Evolutionary conservation across 2,797 vertebrate genomes (phyloP).

Genomic region (Pseudochaenichthys georgianus): DNA sequence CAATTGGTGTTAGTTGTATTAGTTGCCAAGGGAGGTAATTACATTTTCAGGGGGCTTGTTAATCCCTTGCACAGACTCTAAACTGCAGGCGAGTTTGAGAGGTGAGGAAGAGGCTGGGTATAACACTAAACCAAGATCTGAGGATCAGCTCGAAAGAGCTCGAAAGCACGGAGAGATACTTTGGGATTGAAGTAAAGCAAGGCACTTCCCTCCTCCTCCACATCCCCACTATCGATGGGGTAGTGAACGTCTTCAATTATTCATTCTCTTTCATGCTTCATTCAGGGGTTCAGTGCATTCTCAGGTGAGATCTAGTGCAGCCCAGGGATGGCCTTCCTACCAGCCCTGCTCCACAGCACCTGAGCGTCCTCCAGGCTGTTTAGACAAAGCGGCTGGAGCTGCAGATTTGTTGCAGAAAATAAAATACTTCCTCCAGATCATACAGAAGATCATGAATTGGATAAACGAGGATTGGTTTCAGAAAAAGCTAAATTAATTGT

Average conservation of each 20-base stretch:
- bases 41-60: constrained; percentile 52
- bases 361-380: constrained; percentile 60
- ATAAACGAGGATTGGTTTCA: constrained; percentile 37
- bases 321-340: constrained; percentile 64
- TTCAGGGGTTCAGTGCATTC: constrained; percentile 75
- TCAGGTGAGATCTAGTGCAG: constrained; percentile 74
- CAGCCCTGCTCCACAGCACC: constrained; percentile 67
- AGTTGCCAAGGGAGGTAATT: constrained; percentile 64
- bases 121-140: constrained; percentile 45
- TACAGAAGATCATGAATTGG: background rate
- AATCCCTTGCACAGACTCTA: constrained; percentile 39
- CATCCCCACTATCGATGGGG: constrained; percentile 71
- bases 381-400: constrained; percentile 44
- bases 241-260: constrained; percentile 76
- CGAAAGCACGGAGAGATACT: constrained; percentile 58
- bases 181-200: constrained; percentile 52
- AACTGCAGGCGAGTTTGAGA: constrained; percentile 67
- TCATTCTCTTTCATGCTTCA: constrained; percentile 83
- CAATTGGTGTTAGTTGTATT: constrained; percentile 73
- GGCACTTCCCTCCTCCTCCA: constrained; percentile 78
- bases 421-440: constrained; percentile 38
- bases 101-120: constrained; percentile 33
- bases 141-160: constrained; percentile 42
- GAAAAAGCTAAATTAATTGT: constrained; percentile 55
- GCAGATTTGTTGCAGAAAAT: constrained; percentile 36